Evolutionary conservation across 2,888 invertebrate species (phyloP), one percentile per base, ranked within the genome.

Genomic region (Cerceris rybyensis): DNA sequence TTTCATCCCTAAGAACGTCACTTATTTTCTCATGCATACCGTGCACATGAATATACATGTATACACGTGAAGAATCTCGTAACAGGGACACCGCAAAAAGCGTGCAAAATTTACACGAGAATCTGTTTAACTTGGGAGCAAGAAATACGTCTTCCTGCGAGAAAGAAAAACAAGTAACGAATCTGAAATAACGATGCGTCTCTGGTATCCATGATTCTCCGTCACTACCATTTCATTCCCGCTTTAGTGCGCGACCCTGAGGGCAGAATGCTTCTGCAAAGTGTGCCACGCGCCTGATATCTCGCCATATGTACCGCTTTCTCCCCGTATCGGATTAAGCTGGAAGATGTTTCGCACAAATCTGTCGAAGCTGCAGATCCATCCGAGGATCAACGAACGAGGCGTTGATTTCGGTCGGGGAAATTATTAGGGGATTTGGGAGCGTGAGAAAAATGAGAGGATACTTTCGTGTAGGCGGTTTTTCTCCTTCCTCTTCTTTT

Each of bases 211-310:
- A 65, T 42, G 72, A 77, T 82, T 79, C 67, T 43, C 59, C 74
- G 60, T 61, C 28, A 58, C 28, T 52, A 54, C 28, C 16, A 46
- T 57, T 46, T 64, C 59, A 57, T 84, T 84, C 68, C 66, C 55
- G 55, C 68, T 77, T 67, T 73, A 42, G 43, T 50, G 68, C 60
- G 41, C 73, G 85, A 84, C 74, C 78, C 78, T 74, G 75, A 70
- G 70, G 66, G 59, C 71, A 81, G 58, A 77, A 65, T 71, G 58
- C 52, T 82, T 67, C 73, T 55, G 41, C 68, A 60, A 84, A 84
- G 76, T 79, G 69, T 83, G 84, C 76, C 81, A 81, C 70, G 75
- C 74, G 58, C 43, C 67, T 59, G 57, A 57, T 75, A 75, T 55
- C 55, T 73, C 17, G 60, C 54, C 60, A 59, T 43, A 49, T 6